Evolutionary conservation across 2,888 invertebrate genomes (phyloP).

Genomic region (Agrenia bidenticulata): DNA sequence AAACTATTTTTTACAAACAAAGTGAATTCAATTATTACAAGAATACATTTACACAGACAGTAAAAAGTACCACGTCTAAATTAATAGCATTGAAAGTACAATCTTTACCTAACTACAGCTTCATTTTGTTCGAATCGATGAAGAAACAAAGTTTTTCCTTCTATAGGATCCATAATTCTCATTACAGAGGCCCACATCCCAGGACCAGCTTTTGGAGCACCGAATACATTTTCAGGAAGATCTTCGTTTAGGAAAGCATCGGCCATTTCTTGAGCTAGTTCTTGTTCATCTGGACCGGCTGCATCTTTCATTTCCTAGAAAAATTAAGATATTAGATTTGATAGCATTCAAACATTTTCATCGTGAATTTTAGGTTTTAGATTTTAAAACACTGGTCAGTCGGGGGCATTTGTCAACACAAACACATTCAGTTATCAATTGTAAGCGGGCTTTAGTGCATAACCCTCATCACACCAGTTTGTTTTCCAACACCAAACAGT

Average conservation of each 20-base stretch:
- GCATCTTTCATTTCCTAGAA: slow-evolving; percentile 88
- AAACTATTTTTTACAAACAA: slow-evolving; percentile 60
- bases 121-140: slow-evolving; percentile 92
- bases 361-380: background rate
- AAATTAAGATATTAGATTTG: background rate
- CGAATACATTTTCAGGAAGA: slow-evolving; percentile 88
- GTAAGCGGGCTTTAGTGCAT: slow-evolving; percentile 21
- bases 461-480: slow-evolving; percentile 29
- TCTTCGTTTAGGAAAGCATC: slow-evolving; percentile 94
- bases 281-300: slow-evolving; percentile 92
- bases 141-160: slow-evolving; percentile 73
- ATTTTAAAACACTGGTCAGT: slow-evolving; percentile 22
- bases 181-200: slow-evolving; percentile 96
- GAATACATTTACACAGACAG: too few species aligned
- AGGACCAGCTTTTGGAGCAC: slow-evolving; percentile 88
- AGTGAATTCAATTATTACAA: slow-evolving; percentile 18
- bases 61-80: background rate
- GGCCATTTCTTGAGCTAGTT: slow-evolving; percentile 95
- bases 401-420: slow-evolving; percentile 39
- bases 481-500: background rate
- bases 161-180: slow-evolving; percentile 80
- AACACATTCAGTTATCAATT: slow-evolving; percentile 17
- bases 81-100: background rate
- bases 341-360: background rate
- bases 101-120: slow-evolving; percentile 76